A percentile compares a stretch with the other conserved stretches of the same genome.
phyloP scores from a whole-genome alignment of 2,888 invertebrate species.

The Synergus laeviventris region DNA sequence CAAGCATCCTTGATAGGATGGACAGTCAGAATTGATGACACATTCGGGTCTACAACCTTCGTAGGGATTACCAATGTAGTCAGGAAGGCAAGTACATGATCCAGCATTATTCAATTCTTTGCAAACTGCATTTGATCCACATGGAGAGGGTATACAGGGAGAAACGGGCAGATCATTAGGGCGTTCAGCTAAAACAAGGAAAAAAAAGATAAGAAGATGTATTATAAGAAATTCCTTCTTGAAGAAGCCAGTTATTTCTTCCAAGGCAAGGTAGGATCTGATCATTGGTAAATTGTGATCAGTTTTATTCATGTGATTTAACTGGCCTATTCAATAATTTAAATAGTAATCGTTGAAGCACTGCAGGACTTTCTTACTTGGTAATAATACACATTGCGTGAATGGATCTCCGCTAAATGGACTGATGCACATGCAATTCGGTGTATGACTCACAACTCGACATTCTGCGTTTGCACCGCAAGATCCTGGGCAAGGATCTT shows the following conservation, averaged over 20 bases:
- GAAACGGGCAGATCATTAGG: conserved; percentile 55
- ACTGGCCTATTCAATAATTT: background rate
- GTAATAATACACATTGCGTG: conserved; percentile 75
- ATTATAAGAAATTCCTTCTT: background rate
- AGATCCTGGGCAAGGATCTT: conserved; percentile 87
- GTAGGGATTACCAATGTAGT: conserved; percentile 81
- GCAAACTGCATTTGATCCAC: conserved; percentile 90
- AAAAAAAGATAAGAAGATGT: conserved; percentile 6
- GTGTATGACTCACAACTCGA: conserved; percentile 85
- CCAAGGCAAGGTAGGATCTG: no score
- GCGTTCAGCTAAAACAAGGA: conserved; percentile 53
- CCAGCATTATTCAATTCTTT: conserved; percentile 79
- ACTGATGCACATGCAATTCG: conserved; percentile 82
- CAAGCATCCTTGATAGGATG: conserved; percentile 82
- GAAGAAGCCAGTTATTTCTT: background rate
- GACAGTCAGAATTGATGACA: conserved; percentile 81
- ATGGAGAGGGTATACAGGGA: conserved; percentile 88
- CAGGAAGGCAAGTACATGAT: conserved; percentile 78
- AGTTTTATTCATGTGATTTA: background rate
- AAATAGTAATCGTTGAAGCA: background rate
- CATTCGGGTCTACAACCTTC: conserved; percentile 84
- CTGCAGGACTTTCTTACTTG: conserved; percentile 76
- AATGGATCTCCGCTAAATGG: conserved; percentile 80
- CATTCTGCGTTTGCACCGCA: conserved; percentile 87
- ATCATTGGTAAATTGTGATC: no score